phyloP scores from a whole-genome alignment of 2,888 invertebrate species.

The Synanthedon vespiformis region DNA sequence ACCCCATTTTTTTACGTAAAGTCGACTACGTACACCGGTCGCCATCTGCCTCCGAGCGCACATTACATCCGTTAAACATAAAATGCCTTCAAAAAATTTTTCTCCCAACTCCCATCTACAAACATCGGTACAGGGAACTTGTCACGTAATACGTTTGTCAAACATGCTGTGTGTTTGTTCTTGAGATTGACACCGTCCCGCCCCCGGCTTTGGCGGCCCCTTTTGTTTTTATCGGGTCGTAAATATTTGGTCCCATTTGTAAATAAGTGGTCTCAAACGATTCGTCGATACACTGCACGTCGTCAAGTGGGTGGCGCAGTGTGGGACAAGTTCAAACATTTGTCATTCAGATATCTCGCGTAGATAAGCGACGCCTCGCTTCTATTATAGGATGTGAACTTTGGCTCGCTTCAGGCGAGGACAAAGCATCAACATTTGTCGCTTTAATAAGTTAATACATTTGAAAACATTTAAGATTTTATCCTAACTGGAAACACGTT shows the following conservation, averaged over 20 bases:
- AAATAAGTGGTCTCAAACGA: slow-evolving; percentile 49
- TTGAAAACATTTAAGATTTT: not conserved
- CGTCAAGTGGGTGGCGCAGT: slow-evolving; percentile 45
- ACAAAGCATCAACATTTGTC: slow-evolving; percentile 14
- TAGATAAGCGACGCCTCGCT: slow-evolving; percentile 1
- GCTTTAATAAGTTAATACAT: not conserved
- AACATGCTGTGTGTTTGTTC: slow-evolving; percentile 55
- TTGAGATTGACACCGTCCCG: slow-evolving; percentile 61
- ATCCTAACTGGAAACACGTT: too few species aligned
- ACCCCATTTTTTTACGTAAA: too few species aligned
- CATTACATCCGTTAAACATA: too few species aligned
- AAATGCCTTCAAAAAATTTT: slow-evolving; percentile 17
- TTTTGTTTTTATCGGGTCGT: slow-evolving; percentile 61
- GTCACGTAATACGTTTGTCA: slow-evolving; percentile 65
- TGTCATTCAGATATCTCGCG: slow-evolving; percentile 5
- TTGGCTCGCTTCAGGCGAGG: slow-evolving; percentile 16
- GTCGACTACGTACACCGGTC: not conserved
- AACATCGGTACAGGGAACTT: slow-evolving; percentile 45
- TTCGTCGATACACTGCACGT: slow-evolving; percentile 27
- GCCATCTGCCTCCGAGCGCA: not conserved
- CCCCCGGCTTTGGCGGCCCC: slow-evolving; percentile 38
- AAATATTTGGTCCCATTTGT: slow-evolving; percentile 65
- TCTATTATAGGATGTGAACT: slow-evolving; percentile 18
- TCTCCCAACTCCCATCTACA: slow-evolving; percentile 21
- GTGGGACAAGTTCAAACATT: slow-evolving; percentile 27